phyloP scores from a whole-genome alignment of 2,888 invertebrate species.

The Cantharis rufa region DNA sequence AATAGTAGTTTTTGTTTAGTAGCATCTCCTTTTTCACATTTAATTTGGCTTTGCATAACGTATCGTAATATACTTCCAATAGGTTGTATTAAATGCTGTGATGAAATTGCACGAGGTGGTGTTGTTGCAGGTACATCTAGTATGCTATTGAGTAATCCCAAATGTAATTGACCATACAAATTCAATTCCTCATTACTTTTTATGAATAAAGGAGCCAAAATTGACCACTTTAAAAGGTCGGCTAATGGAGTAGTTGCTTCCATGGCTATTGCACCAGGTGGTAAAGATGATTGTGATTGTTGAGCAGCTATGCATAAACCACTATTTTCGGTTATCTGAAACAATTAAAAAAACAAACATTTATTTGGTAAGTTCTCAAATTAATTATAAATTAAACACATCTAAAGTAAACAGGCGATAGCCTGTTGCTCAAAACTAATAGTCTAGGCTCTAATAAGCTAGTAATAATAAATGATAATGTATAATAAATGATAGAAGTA shows the following conservation, averaged over 20 bases:
- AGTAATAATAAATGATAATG: no score
- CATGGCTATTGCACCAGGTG: constrained; percentile 82
- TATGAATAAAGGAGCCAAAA: constrained; percentile 67
- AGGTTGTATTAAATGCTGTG: constrained; percentile 60
- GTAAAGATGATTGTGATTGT: constrained; percentile 68
- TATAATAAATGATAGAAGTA: no score
- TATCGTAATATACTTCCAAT: constrained; percentile 39
- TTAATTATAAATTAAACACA: no score
- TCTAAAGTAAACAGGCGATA: background rate
- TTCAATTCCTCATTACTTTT: constrained; percentile 50
- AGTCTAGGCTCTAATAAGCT: no score
- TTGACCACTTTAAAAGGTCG: constrained; percentile 79
- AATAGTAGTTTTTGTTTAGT: constrained; percentile 37
- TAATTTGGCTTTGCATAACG: constrained; percentile 25
- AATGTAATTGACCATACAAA: constrained; percentile 68
- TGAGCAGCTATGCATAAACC: constrained; percentile 71
- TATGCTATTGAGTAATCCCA: constrained; percentile 69
- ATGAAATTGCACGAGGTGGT: constrained; percentile 66
- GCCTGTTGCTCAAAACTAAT: background rate
- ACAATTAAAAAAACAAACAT: constrained; percentile 8
- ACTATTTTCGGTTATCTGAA: constrained; percentile 65
- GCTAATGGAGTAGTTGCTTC: constrained; percentile 80
- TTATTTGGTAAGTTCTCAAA: no score
- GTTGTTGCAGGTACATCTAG: constrained; percentile 59
- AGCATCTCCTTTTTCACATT: constrained; percentile 14